Evolutionary conservation across 2,113 vertebrate genomes (phyloP).

Genomic region (Rhynchomys soricoides): DNA sequence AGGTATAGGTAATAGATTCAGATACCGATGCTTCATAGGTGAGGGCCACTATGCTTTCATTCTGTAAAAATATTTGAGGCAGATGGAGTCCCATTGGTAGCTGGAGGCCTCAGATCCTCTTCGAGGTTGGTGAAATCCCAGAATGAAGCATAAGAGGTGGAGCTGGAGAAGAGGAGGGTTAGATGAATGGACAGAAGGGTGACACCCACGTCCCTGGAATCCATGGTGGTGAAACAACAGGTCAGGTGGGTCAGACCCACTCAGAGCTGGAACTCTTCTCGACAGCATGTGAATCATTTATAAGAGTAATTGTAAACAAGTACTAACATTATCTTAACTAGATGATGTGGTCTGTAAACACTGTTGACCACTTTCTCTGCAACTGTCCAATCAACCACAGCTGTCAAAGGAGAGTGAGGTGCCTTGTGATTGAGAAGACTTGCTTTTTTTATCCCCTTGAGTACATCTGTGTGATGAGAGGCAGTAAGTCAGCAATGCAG

Average conservation of each 20-base stretch:
- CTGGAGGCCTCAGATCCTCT: background rate
- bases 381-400: background rate
- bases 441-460: background rate
- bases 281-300: background rate
- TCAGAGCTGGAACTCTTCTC: background rate
- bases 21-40: background rate
- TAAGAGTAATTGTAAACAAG: background rate
- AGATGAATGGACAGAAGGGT: background rate
- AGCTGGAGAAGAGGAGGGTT: background rate
- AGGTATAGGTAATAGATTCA: background rate
- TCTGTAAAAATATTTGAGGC: background rate
- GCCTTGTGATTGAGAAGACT: background rate
- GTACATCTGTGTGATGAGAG: background rate
- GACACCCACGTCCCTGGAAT: background rate
- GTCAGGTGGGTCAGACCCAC: background rate
- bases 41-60: background rate
- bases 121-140: background rate
- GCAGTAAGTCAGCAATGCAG: accelerated
- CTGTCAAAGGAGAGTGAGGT: background rate
- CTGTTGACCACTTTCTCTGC: background rate
- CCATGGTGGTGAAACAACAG: background rate
- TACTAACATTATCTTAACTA: background rate
- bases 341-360: background rate
- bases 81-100: background rate
- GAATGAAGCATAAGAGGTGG: background rate